These are phyloP conservation scores for Protomyctophum bolini DNA, from an alignment of 2,113 vertebrate genomes.

Conservation along the genomic window DNA sequence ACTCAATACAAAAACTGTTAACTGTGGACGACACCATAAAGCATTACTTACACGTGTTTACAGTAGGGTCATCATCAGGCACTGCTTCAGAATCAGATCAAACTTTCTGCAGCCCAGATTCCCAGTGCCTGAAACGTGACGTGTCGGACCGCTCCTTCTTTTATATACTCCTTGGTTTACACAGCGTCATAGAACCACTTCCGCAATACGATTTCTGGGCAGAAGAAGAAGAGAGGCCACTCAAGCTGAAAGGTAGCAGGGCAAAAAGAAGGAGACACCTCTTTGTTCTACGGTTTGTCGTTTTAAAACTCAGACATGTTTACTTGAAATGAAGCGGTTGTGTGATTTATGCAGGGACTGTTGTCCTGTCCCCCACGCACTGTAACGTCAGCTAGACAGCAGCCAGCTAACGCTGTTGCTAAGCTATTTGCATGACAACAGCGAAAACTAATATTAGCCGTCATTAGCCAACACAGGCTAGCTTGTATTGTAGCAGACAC, in stretches of 20 bases:
- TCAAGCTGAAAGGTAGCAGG: conserved; percentile 68
- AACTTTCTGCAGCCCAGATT: too few relatives aligned
- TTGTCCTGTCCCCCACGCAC: conserved; percentile 47
- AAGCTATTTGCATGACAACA: conserved; percentile 78
- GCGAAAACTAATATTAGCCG: conserved; percentile 75
- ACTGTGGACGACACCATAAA: too few relatives aligned
- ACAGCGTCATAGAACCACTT: conserved; percentile 66
- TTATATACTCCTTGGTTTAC: too few relatives aligned
- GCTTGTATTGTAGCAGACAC: conserved; percentile 32
- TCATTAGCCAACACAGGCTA: conserved; percentile 52
- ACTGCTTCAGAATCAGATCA: too few relatives aligned
- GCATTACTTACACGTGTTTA: too few relatives aligned
- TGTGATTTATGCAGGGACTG: background rate
- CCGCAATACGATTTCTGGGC: conserved; percentile 72
- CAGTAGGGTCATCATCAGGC: too few relatives aligned
- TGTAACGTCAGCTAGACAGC: conserved; percentile 56
- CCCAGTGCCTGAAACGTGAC: too few relatives aligned
- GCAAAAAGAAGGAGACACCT: conserved; percentile 27
- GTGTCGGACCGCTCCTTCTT: too few relatives aligned
- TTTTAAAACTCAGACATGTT: conserved; percentile 12
- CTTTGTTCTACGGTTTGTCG: conserved; percentile 53
- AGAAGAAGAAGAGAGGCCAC: conserved; percentile 71
- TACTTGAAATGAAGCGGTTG: conserved; percentile 12
- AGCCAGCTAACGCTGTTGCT: conserved; percentile 68
- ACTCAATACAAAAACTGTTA: too few relatives aligned